phyloP scores from a whole-genome alignment of 2,888 invertebrate genomes.

The Parochlus steinenii region DNA sequence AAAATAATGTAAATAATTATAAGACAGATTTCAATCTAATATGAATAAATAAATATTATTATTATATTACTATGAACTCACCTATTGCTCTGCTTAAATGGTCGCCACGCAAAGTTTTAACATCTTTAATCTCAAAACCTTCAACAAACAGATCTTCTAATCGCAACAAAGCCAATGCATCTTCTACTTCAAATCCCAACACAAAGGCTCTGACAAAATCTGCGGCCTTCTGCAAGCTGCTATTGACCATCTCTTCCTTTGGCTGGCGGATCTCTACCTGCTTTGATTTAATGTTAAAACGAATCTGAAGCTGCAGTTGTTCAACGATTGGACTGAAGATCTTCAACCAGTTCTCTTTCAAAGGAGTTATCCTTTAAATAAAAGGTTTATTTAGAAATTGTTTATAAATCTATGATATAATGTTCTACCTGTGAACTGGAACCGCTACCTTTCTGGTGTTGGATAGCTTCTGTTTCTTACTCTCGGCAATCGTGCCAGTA shows the following conservation, averaged over 20 bases:
- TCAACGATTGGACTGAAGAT: conserved; percentile 94
- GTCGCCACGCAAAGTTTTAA: conserved; percentile 88
- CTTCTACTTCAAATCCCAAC: conserved; percentile 92
- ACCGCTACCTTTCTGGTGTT: conserved; percentile 53
- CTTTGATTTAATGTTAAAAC: conserved; percentile 82
- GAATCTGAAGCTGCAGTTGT: conserved; percentile 79
- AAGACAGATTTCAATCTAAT: neutral
- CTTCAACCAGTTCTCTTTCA: conserved; percentile 94
- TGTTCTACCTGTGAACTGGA: conserved; percentile 61
- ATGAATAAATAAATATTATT: neutral
- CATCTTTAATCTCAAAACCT: conserved; percentile 92
- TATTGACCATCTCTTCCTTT: conserved; percentile 29
- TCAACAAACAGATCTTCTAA: conserved; percentile 95
- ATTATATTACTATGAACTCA: neutral
- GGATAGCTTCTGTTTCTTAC: conserved; percentile 6
- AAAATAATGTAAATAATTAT: neutral
- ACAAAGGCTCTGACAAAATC: conserved; percentile 97
- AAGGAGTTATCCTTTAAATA: conserved; percentile 59
- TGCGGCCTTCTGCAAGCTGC: conserved; percentile 85
- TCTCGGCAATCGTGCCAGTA: neutral
- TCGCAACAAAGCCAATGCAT: conserved; percentile 83
- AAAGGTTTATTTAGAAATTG: conserved; percentile 2
- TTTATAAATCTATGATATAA: conserved; percentile 3
- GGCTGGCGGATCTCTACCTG: conserved; percentile 69
- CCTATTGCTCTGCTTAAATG: conserved; percentile 89